These are phyloP conservation scores for Lucinisca nassula DNA, from an alignment of 2,888 invertebrate species.

Conservation along the genomic window DNA sequence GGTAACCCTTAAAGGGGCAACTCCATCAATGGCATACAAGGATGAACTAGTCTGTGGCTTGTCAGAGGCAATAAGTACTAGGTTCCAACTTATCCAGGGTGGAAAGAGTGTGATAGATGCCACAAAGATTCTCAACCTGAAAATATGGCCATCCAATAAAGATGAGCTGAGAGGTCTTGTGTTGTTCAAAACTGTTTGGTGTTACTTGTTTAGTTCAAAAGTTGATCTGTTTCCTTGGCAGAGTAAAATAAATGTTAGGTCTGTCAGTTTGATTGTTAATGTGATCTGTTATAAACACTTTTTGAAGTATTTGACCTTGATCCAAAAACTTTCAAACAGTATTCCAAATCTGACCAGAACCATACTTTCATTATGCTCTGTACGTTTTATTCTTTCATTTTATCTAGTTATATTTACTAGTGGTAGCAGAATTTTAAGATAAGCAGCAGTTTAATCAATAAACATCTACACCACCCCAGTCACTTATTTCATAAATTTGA, in stretches of 20 bases:
- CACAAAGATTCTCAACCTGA: not conserved
- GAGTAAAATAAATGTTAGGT: not conserved
- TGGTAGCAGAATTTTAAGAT: too few species aligned
- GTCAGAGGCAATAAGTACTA: constrained; percentile 1
- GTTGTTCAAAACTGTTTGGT: not conserved
- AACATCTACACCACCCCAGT: too few species aligned
- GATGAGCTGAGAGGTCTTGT: not conserved
- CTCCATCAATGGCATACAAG: constrained; percentile 25
- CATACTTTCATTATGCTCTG: too few species aligned
- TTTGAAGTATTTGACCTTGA: too few species aligned
- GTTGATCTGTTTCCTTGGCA: not conserved
- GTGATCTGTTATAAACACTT: too few species aligned
- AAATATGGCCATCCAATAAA: not conserved
- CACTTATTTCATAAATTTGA: too few species aligned
- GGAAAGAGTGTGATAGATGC: not conserved
- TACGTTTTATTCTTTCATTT: too few species aligned
- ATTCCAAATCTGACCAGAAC: too few species aligned
- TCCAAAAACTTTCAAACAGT: too few species aligned
- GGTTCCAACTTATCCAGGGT: not conserved
- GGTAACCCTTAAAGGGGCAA: constrained; percentile 22
- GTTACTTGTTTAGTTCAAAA: not conserved
- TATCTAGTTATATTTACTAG: too few species aligned
- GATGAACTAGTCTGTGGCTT: constrained; percentile 25
- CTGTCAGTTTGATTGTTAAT: too few species aligned
- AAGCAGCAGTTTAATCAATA: too few species aligned